Conservation (phyloP, 2,113 vertebrate genomes). For the Salvator merianae region DNA sequence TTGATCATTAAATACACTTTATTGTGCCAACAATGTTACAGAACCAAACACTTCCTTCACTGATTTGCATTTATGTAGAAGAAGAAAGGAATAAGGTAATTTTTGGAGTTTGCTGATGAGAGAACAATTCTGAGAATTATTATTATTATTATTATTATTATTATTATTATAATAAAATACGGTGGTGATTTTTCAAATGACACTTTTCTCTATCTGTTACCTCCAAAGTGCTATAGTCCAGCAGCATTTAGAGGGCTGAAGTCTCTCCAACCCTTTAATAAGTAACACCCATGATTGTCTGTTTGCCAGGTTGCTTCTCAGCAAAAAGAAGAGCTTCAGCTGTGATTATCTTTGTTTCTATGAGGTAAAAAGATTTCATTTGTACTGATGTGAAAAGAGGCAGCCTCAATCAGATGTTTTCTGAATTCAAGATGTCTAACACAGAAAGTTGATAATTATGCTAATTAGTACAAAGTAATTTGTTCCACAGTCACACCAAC, state of each 20-base stretch:
- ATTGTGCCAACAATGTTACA: too few relatives aligned
- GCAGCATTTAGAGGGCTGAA: neutral
- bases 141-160: too few relatives aligned
- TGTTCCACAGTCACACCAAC: slow-evolving; percentile 23
- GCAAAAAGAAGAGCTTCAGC: neutral
- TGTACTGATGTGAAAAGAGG: slow-evolving; percentile 26
- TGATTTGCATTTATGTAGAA: too few relatives aligned
- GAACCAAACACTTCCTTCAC: too few relatives aligned
- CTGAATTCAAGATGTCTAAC: slow-evolving; percentile 14
- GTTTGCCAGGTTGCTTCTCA: neutral
- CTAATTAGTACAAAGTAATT: slow-evolving; percentile 37
- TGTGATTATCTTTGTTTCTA: neutral
- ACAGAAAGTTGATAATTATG: slow-evolving; percentile 35
- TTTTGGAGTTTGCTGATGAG: too few relatives aligned
- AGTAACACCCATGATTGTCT: neutral
- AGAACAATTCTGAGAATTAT: too few relatives aligned
- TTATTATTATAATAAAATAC: too few relatives aligned
- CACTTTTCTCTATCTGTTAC: too few relatives aligned
- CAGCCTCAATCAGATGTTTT: slow-evolving; percentile 1
- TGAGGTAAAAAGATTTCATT: slow-evolving; percentile 8
- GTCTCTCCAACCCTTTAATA: too few relatives aligned
- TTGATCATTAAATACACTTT: too few relatives aligned
- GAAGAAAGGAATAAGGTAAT: too few relatives aligned
- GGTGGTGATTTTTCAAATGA: too few relatives aligned
- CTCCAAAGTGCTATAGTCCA: neutral